Base-by-base conservation (phyloP, 2,888 invertebrate species). In the Pterostichus niger region DNA sequence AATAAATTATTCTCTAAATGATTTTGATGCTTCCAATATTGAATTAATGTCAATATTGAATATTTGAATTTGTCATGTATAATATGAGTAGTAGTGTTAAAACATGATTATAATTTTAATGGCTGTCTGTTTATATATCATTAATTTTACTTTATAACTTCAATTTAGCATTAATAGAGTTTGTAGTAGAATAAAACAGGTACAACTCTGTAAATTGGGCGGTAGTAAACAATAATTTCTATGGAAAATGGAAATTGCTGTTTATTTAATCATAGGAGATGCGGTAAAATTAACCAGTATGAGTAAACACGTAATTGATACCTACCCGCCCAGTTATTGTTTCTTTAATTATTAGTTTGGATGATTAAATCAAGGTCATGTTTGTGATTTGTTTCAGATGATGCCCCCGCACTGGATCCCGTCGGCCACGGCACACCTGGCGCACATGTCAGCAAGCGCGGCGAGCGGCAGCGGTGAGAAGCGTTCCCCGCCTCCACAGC, bases 391-490 rank as follows among this genome's bases (percentile, higher is more conserved):
- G 84, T 87, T 88, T 11, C 87, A 92, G 92, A 91, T 92, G 90
- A 91, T 93, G 85, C 92, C 92, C 77, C 91, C 91, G 2, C 92
- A 91, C 15, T 95, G 95, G 95, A 90, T 91, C 84, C 91, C 93
- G 33, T 93, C 94, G 78, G 93, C 95, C 79, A 93, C 95, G 13
- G 93, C 94, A 0, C 95, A 95, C 87, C 91, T 95, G 35, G 94
- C 94, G 0, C 95, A 96, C 87, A 92, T 95, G 87, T 92, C 94
- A 1, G 92, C 92, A 10, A 87, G 88, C 7, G 88, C 90, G n/a
- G 85, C 86, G 6, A 85, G 84, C 35, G 84, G 85, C 24, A 85
- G 84, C 54, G 40, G 73, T 93, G 88, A 88, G 83, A 89, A 89
- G 84, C 86, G 87, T 64, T 87, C 89, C 68, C 89, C 89, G 44